Percentiles rank a stretch among this genome's conserved stretches.
Conservation (phyloP, 2,113 vertebrate genomes). For the Oncorhynchus keta region DNA sequence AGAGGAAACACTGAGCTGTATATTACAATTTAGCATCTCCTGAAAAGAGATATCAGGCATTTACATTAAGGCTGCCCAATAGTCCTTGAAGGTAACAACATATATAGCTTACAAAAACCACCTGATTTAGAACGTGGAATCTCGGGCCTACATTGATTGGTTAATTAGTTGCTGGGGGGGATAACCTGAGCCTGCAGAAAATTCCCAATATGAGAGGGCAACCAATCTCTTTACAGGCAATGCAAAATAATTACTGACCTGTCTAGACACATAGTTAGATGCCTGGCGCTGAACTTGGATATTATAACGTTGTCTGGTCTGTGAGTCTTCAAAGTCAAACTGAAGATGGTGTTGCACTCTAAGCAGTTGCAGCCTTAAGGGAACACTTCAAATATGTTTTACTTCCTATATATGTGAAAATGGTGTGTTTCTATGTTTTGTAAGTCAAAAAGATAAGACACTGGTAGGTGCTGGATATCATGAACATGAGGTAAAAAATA, state of each 20-base stretch:
- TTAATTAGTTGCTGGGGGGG: slow-evolving; percentile 38
- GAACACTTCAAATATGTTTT: too few species aligned
- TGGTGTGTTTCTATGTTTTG: too few species aligned
- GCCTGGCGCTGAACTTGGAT: background rate
- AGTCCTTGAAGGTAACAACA: background rate
- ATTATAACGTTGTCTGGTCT: background rate
- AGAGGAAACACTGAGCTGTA: too few species aligned
- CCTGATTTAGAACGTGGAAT: slow-evolving; percentile 26
- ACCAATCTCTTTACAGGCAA: slow-evolving; percentile 20
- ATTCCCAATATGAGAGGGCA: slow-evolving; percentile 19
- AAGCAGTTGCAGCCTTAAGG: too few species aligned
- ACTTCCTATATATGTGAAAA: too few species aligned
- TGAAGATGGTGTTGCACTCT: background rate
- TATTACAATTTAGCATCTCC: background rate
- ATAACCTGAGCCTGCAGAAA: slow-evolving; percentile 4
- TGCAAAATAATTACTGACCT: slow-evolving; percentile 45
- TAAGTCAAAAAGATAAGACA: too few species aligned
- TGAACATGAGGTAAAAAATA: too few species aligned
- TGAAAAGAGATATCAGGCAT: background rate
- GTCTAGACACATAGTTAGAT: slow-evolving; percentile 43
- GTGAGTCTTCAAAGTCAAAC: background rate
- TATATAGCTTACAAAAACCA: slow-evolving; percentile 29
- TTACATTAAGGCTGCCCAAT: background rate
- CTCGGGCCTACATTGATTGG: slow-evolving; percentile 28
- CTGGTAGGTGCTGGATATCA: too few species aligned